phyloP scores from a whole-genome alignment of 2,888 invertebrate genomes.

The Rhagophthalmus giganteus region DNA sequence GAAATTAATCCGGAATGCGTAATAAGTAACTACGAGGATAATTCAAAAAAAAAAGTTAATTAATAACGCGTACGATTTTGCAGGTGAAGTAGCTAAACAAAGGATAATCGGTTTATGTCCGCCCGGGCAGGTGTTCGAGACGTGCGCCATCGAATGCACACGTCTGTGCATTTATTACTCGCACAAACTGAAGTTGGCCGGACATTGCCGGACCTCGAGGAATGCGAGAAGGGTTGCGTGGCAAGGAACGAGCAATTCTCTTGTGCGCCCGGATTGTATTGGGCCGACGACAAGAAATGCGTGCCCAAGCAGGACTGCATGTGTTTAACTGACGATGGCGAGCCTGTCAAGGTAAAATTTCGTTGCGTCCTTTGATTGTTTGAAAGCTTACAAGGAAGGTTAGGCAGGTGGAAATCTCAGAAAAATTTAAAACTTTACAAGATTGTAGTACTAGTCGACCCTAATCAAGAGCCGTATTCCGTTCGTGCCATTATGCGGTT shows the following conservation, averaged over 20 bases:
- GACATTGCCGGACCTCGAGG: constrained; percentile 56
- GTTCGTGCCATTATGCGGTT: too few relatives aligned
- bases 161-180: constrained; percentile 70
- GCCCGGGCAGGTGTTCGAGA: neutral
- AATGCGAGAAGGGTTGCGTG: constrained; percentile 50
- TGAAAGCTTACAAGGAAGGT: too few relatives aligned
- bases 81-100: too few relatives aligned
- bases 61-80: too few relatives aligned
- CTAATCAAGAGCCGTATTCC: too few relatives aligned
- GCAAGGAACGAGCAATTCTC: constrained; percentile 41
- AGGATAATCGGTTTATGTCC: too few relatives aligned
- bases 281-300: constrained; percentile 75
- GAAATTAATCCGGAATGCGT: constrained; percentile 1
- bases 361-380: too few relatives aligned
- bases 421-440: too few relatives aligned
- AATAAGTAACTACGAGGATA: too few relatives aligned
- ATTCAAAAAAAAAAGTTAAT: too few relatives aligned
- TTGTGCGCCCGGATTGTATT: constrained; percentile 65
- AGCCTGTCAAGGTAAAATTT: constrained; percentile 63
- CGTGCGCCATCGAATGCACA: constrained; percentile 73
- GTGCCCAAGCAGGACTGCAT: constrained; percentile 74
- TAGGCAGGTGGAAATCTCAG: too few relatives aligned
- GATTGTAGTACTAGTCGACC: too few relatives aligned
- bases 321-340: constrained; percentile 68
- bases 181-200: constrained; percentile 51